phyloP scores from a whole-genome alignment of 1,140 invertebrate genomes.

The Drosophila pectinifera region DNA sequence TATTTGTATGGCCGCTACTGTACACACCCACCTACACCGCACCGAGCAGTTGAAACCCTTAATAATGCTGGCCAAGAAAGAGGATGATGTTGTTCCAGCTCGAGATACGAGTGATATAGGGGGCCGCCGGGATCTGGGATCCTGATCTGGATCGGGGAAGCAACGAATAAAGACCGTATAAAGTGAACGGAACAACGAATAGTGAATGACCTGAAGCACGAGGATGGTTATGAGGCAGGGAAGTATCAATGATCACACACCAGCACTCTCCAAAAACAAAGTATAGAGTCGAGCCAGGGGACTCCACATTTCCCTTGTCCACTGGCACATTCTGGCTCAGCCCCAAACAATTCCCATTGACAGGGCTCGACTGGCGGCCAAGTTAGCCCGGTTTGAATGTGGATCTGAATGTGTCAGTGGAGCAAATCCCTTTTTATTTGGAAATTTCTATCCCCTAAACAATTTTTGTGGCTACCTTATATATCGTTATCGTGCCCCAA shows the following conservation, averaged over 20 bases:
- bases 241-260: not conserved
- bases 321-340: too few relatives aligned
- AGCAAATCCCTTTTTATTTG: not conserved
- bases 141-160: conserved; percentile 9
- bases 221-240: not conserved
- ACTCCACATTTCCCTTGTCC: too few relatives aligned
- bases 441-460: too few relatives aligned
- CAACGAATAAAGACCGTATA: not conserved
- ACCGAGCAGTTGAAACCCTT: not conserved
- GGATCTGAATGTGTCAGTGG: not conserved
- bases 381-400: not conserved
- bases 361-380: too few relatives aligned
- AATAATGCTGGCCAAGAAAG: conserved; percentile 4
- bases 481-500: not conserved
- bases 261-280: too few relatives aligned
- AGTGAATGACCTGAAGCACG: conserved; percentile 9
- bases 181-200: conserved; percentile 39
- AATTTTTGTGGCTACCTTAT: not conserved
- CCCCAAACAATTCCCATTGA: too few relatives aligned
- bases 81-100: conserved; percentile 10
- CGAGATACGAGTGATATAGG: not conserved
- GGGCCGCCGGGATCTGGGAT: not conserved
- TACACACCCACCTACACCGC: not conserved
- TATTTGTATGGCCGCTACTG: not conserved
- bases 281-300: not conserved